phyloP scores from a whole-genome alignment of 2,797 vertebrate genomes.

The Graptemys geographica region DNA sequence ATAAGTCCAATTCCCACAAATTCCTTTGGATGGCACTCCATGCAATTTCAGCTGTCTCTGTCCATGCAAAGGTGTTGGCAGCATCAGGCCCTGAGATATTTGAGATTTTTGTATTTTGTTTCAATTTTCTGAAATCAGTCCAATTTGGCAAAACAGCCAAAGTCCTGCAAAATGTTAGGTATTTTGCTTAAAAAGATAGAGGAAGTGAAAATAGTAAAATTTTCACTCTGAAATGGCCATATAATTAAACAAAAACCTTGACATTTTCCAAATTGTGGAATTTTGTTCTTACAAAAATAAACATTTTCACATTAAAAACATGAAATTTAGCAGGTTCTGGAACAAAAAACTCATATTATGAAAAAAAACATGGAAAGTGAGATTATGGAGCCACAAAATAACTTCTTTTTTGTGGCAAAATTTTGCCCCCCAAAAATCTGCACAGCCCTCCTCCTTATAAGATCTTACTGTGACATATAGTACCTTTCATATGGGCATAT shows the following conservation, averaged over 20 bases:
- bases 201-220: background rate
- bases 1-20: background rate
- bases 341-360: background rate
- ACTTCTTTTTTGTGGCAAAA: background rate
- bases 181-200: background rate
- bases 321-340: accelerated
- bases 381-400: accelerated
- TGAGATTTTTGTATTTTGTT: background rate
- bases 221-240: background rate
- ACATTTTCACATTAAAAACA: background rate
- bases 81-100: background rate
- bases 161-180: background rate
- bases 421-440: background rate
- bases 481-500: accelerated
- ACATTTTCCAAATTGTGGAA: background rate
- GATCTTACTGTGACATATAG: accelerated
- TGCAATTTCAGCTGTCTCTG: background rate
- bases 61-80: background rate
- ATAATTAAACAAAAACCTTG: background rate
- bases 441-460: background rate
- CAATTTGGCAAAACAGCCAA: background rate
- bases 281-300: background rate
- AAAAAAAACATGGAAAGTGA: background rate
- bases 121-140: background rate
- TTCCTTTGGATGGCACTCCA: background rate